Conservation (phyloP, 2,113 vertebrate genomes). For the Ophthalmolycus amberensis region DNA sequence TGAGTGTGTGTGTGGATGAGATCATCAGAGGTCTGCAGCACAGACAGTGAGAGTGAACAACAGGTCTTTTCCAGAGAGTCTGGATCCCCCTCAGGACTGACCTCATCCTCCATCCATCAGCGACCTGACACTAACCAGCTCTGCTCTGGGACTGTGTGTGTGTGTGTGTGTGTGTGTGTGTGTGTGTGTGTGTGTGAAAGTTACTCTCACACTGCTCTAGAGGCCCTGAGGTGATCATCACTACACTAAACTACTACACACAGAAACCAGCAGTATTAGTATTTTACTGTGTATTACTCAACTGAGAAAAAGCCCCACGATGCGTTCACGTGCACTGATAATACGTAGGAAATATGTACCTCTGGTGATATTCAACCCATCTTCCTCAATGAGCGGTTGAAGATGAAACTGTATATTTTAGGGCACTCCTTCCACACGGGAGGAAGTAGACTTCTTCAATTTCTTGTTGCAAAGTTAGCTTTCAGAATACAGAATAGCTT, state of each 20-base stretch:
- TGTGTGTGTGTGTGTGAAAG: neutral
- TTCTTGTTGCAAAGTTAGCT: too few species aligned
- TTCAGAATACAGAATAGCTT: too few species aligned
- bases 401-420: neutral
- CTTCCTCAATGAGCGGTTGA: neutral
- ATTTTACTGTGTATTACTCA: neutral
- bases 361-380: neutral
- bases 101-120: slow-evolving; percentile 68
- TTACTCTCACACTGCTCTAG: neutral
- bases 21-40: slow-evolving; percentile 57
- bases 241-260: neutral
- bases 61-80: slow-evolving; percentile 66
- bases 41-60: slow-evolving; percentile 26
- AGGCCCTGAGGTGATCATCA: slow-evolving; percentile 9
- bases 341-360: neutral
- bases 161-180: slow-evolving; percentile 25
- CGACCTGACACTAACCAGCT: slow-evolving; percentile 27
- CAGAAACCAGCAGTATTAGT: neutral
- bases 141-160: slow-evolving; percentile 22
- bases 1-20: slow-evolving; percentile 48
- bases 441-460: too few species aligned
- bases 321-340: neutral
- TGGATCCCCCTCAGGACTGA: slow-evolving; percentile 66
- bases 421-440: too few species aligned
- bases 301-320: neutral